Base-by-base conservation (phyloP, 2,888 invertebrate species). In the Brachyptera risi region DNA sequence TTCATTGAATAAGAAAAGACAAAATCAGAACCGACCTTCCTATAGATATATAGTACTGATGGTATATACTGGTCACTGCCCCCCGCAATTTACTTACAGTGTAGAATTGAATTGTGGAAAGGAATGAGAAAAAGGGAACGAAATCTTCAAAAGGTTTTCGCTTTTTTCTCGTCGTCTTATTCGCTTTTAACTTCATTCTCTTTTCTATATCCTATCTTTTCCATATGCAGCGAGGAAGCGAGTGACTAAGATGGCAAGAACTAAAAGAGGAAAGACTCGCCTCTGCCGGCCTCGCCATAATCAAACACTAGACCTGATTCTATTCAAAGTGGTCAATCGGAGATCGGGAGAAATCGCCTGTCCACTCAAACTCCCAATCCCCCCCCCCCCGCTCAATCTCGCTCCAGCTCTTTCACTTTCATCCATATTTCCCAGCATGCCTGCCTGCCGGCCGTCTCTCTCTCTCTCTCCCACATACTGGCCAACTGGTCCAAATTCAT, bases 1-100 rank as follows among this genome's bases (percentile, higher is more conserved):
- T 63, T 63, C 63, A 63, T 63, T 63, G 63, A 63, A 63, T 63
- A 63, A 63, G 63, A 63, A 63, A 63, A 63, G 63, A 62, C 62
- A 62, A 59, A 62, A 59, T 62, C 59, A 62, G 60, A 63, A 60
- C 57, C 63, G 44, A 62, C 57, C 62, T 40, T 42, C 40, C 61
- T 51, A 19, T 42, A 21, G 38, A 49, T 38, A 26, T 47, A 31
- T 27, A n/a, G n/a, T n/a, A n/a, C n/a, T n/a, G n/a, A n/a, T n/a
- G n/a, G n/a, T n/a, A n/a, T n/a, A n/a, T n/a, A n/a, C n/a, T n/a
- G n/a, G n/a, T n/a, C n/a, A n/a, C 42, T 44, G 26, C 19, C 27
- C 38, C 49, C 63, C 63, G 63, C 63, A 63, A 63, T 63, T 60
- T 63, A 63, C 63, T 63, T 60, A 63, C 63, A 31, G 60, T 51